Base-by-base conservation (phyloP, 2,888 invertebrate species). In the Punctoribates punctum region DNA sequence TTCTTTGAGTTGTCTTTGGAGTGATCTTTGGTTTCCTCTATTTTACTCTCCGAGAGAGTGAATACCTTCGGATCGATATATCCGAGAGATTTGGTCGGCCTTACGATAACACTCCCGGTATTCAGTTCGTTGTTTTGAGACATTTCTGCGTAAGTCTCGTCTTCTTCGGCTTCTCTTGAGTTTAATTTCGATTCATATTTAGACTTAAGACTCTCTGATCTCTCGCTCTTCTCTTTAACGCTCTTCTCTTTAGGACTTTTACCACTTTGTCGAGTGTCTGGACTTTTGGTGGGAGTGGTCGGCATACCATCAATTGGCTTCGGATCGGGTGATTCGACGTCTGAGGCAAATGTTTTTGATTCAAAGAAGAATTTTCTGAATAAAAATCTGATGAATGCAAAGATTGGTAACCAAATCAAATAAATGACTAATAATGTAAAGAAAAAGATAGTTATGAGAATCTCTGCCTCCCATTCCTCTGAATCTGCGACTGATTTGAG, bases 101-200 rank as follows among this genome's bases (percentile, higher is more conserved):
- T 72, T 27, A 27, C 72, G 25, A 72, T 72, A 46, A 72, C 48
- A 48, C 72, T 72, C 6, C 46, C 48, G 48, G 72, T 72, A 23
- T 48, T 72, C 17, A 72, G 17, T 20, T 34, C 38, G n/a, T 62
- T 27, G 17, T 17, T 3, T 11, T n/a, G 38, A 17, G 20, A 1
- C 29, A 3, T 27, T 11, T 34, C n/a, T 11, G n/a, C 17, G 20
- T 67, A 34, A 9, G 5, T 20, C 8, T 38, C 13, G 3, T 23
- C 13, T 5, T 60, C 25, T 25, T 57, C 23, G 23, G 11, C 20
- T 1, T 25, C 65, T 65, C 17, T 62, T 34, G n/a, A 23, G 60
- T 13, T 42, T 5, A 9, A 9, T 13, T 42, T 42, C 8, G 34
- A 34, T 11, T 42, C 13, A 42, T 1, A 1, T 42, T 42, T 42